Conservation (phyloP, 2,888 invertebrate genomes). For the Troilus luridus region DNA sequence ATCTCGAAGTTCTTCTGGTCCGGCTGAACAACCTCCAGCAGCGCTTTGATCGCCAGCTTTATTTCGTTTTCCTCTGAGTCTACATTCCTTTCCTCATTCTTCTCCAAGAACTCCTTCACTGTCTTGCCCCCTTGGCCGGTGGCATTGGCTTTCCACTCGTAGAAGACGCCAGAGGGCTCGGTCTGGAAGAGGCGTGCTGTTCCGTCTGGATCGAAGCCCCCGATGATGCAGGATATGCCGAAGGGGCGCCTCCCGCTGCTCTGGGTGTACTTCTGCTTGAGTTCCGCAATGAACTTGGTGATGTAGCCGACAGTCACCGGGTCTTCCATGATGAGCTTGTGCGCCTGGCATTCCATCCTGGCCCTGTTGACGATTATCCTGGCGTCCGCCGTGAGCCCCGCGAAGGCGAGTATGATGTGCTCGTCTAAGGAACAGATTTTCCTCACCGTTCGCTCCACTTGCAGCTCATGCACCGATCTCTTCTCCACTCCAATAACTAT, state of each 20-base stretch:
- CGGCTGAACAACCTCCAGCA: not conserved
- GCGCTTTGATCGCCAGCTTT: slow-evolving; percentile 3
- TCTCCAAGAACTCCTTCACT: slow-evolving; percentile 19
- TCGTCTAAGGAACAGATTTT: not conserved
- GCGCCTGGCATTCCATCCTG: not conserved
- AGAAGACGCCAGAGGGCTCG: not conserved
- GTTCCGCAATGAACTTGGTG: not conserved
- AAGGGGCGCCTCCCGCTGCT: not conserved
- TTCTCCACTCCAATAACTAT: slow-evolving; percentile 1
- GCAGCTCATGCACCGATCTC: not conserved
- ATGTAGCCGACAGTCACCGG: not conserved
- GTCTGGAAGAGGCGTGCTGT: not conserved
- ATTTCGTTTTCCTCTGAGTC: not conserved
- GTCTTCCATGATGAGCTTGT: not conserved
- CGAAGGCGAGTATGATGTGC: not conserved
- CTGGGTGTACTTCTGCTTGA: slow-evolving; percentile 40
- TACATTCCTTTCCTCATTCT: not conserved
- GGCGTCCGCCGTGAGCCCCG: slow-evolving; percentile 8
- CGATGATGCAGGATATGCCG: slow-evolving; percentile 28
- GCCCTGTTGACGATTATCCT: slow-evolving; percentile 18
- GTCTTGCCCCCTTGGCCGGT: not conserved
- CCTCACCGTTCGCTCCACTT: slow-evolving; percentile 3
- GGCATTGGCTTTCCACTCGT: slow-evolving; percentile 17
- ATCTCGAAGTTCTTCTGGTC: not conserved
- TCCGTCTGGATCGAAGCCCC: not conserved